These are phyloP conservation scores for Bellardia pandia DNA, from an alignment of 2,888 invertebrate genomes.

Conservation along the genomic window DNA sequence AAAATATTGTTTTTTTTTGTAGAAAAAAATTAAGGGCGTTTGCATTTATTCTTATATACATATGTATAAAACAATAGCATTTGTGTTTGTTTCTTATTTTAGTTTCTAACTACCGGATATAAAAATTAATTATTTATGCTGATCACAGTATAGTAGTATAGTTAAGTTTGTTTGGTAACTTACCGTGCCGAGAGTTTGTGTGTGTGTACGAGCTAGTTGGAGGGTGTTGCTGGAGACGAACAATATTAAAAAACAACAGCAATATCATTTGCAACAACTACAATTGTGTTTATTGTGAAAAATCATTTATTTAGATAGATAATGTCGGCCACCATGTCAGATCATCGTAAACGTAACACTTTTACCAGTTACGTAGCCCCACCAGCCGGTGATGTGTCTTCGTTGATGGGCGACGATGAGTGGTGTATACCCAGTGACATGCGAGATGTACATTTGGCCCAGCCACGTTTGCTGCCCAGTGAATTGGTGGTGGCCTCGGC, in stretches of 20 bases:
- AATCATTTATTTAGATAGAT: not conserved
- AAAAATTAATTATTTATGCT: constrained; percentile 71
- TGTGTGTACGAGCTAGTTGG: constrained; percentile 5
- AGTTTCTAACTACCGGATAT: constrained; percentile 68
- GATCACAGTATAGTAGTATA: constrained; percentile 60
- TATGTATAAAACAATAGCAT: not conserved
- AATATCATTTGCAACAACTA: not conserved
- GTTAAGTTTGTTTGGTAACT: constrained; percentile 39
- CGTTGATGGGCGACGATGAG: constrained; percentile 77
- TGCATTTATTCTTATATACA: constrained; percentile 28
- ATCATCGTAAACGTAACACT: constrained; percentile 79
- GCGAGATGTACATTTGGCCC: constrained; percentile 79
- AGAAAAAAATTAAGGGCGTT: constrained; percentile 63
- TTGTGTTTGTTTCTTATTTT: constrained; percentile 12
- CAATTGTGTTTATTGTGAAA: not conserved
- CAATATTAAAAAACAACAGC: constrained; percentile 14
- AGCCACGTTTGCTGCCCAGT: constrained; percentile 78
- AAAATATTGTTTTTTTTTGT: constrained; percentile 5
- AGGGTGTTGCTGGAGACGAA: constrained; percentile 50
- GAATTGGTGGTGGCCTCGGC: constrained; percentile 93
- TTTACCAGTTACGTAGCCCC: constrained; percentile 82
- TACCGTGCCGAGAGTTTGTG: constrained; percentile 29
- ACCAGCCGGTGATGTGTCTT: constrained; percentile 76
- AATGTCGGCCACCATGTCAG: constrained; percentile 68
- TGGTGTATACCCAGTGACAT: constrained; percentile 80